Conservation (phyloP, 2,113 vertebrate genomes). For the Semnornis frantzii region DNA sequence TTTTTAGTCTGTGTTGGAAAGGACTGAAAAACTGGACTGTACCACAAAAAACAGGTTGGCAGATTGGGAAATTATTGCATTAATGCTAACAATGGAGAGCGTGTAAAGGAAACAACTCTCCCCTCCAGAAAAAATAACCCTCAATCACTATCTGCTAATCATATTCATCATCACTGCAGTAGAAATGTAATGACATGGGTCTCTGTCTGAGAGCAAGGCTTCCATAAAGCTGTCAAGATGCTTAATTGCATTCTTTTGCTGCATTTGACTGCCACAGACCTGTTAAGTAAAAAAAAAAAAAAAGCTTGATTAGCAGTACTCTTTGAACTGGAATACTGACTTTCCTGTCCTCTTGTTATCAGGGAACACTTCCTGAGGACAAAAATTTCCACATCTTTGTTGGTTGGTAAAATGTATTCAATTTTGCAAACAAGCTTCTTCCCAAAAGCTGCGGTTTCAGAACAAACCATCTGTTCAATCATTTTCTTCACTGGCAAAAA, state of each 20-base stretch:
- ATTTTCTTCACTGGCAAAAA: not conserved
- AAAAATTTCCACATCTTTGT: constrained; percentile 22
- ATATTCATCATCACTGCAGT: not conserved
- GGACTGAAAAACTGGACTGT: not conserved
- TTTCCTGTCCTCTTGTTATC: not conserved
- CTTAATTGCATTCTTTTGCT: constrained; percentile 17
- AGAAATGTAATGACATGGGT: not conserved
- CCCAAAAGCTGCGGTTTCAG: constrained; percentile 25
- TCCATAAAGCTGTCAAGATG: constrained; percentile 27
- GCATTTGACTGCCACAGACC: not conserved
- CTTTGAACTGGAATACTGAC: not conserved
- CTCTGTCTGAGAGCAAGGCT: constrained; percentile 24
- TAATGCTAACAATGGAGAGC: not conserved
- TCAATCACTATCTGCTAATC: not conserved
- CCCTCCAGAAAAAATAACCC: not conserved
- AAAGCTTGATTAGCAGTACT: not conserved
- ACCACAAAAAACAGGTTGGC: not conserved
- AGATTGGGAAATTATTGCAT: not conserved
- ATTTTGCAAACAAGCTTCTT: constrained; percentile 47
- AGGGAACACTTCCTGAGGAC: not conserved
- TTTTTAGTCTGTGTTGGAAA: not conserved
- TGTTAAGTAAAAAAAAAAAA: not conserved
- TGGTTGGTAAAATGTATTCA: constrained; percentile 23
- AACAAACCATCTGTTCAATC: constrained; percentile 48
- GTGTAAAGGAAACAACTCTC: not conserved